A percentile compares a stretch with the other conserved stretches of the same genome.
Evolutionary conservation across 2,888 invertebrate genomes (phyloP).

Genomic region (Andrena minutula): DNA sequence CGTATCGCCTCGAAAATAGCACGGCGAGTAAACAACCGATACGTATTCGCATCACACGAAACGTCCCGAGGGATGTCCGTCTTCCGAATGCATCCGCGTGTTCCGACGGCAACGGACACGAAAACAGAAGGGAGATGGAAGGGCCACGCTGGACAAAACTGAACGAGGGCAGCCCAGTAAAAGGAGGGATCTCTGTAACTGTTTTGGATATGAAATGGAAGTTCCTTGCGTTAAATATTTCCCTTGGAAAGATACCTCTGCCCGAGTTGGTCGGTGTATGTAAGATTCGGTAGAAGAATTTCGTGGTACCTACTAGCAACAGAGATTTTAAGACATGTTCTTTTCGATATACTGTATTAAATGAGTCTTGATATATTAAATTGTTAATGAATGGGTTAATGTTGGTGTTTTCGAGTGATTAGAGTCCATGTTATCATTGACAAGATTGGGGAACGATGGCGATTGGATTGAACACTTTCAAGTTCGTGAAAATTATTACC

Average conservation of each 20-base stretch:
- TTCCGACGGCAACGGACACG: constrained; percentile 64
- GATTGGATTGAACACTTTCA: neutral
- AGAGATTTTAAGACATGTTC: neutral
- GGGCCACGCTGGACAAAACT: constrained; percentile 1
- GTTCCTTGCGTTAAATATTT: constrained; percentile 31
- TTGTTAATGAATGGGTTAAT: no score
- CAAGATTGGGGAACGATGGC: neutral
- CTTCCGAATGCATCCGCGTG: constrained; percentile 65
- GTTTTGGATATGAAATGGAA: constrained; percentile 34
- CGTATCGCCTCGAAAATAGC: constrained; percentile 82
- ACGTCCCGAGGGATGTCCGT: constrained; percentile 70
- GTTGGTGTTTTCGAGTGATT: no score
- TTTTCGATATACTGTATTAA: neutral
- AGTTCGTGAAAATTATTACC: neutral
- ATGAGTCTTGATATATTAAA: neutral
- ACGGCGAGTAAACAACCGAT: constrained; percentile 82
- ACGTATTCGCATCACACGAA: constrained; percentile 74
- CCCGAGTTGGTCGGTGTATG: constrained; percentile 49
- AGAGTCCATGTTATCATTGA: no score
- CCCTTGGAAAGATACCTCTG: constrained; percentile 6
- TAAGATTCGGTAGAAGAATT: neutral
- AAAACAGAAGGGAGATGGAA: constrained; percentile 44
- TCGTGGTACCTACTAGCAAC: no score
- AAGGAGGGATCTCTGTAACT: constrained; percentile 39
- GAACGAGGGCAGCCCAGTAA: constrained; percentile 30